phyloP scores from a whole-genome alignment of 2,113 vertebrate genomes.

The Pimephales promelas region DNA sequence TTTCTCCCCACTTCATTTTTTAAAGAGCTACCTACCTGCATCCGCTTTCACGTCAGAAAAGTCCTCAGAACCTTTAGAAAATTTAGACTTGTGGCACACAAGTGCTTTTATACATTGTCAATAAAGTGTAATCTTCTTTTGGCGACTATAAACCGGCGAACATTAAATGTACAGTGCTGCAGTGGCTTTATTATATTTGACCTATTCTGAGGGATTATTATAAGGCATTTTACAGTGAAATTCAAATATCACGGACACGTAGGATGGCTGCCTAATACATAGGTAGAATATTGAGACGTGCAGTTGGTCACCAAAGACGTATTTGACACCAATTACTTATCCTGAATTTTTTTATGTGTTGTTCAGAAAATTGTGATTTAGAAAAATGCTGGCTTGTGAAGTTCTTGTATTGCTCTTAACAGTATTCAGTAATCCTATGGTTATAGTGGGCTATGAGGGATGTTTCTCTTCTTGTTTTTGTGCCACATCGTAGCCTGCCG shows the following conservation, averaged over 20 bases:
- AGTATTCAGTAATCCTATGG: not conserved
- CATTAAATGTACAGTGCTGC: not conserved
- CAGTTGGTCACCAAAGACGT: slow-evolving; percentile 54
- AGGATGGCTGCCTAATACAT: not conserved
- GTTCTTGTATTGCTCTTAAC: not conserved
- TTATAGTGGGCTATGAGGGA: not conserved
- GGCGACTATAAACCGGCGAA: too few relatives aligned
- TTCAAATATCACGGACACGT: not conserved
- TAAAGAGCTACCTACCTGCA: slow-evolving; percentile 19
- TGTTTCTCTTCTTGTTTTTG: not conserved
- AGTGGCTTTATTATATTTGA: slow-evolving; percentile 31
- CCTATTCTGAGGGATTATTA: slow-evolving; percentile 32
- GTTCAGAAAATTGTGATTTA: not conserved
- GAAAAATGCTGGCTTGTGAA: not conserved
- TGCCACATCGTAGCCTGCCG: slow-evolving; percentile 8
- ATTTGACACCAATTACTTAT: slow-evolving; percentile 19
- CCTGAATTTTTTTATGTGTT: slow-evolving; percentile 8
- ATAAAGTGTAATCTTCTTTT: not conserved
- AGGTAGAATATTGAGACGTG: slow-evolving; percentile 1
- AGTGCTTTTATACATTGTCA: not conserved
- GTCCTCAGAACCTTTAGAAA: not conserved
- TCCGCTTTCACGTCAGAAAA: slow-evolving; percentile 1
- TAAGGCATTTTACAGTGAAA: slow-evolving; percentile 21
- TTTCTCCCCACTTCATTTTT: slow-evolving; percentile 9
- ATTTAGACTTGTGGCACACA: not conserved